Evolutionary conservation across 37 sponge, comb jelly and placozoan genomes (phyloP), one percentile per base, ranked within the genome.

Genomic region (Dysidea cf. avara): DNA sequence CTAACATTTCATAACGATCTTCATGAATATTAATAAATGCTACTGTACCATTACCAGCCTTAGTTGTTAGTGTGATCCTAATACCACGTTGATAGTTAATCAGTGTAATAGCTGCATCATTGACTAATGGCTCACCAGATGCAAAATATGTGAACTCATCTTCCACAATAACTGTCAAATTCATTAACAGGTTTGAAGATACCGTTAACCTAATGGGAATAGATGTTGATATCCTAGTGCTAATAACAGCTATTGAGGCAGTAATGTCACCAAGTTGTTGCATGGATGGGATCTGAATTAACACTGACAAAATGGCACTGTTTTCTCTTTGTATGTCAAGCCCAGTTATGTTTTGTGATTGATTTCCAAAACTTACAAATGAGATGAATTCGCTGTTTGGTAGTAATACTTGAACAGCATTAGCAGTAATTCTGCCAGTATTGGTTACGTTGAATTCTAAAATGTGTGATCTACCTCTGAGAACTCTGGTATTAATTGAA

Each of bases 381-480:
- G 78, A 77, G 16, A 64, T 29, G 53, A 64, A 53, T 7, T 47
- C 55, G 4, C n/a, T n/a, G n/a, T n/a, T n/a, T n/a, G n/a, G n/a
- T n/a, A n/a, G n/a, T n/a, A n/a, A n/a, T n/a, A n/a, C n/a, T n/a
- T n/a, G n/a, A n/a, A n/a, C n/a, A n/a, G n/a, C n/a, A n/a, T n/a
- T n/a, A n/a, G n/a, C n/a, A 26, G 29, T n/a, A 22, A 39, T 39
- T 53, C 77, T 63, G 6, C 77, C 77, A 51, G 52, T 39, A 64
- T 76, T 76, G 26, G 77, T 76, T 6, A 76, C 39, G 29, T 76
- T 76, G 66, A 76, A 76, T n/a, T 76, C 28, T 7, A 76, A 64
- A 53, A 64, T 53, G 9, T 37, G 54, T 3, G 66, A 7, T 49
- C 38, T 76, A 64, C 77, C 77, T 53, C 56, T 56, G 51, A 76